Evolutionary conservation across 2,888 invertebrate genomes (phyloP).

Genomic region (Nomada flava): DNA sequence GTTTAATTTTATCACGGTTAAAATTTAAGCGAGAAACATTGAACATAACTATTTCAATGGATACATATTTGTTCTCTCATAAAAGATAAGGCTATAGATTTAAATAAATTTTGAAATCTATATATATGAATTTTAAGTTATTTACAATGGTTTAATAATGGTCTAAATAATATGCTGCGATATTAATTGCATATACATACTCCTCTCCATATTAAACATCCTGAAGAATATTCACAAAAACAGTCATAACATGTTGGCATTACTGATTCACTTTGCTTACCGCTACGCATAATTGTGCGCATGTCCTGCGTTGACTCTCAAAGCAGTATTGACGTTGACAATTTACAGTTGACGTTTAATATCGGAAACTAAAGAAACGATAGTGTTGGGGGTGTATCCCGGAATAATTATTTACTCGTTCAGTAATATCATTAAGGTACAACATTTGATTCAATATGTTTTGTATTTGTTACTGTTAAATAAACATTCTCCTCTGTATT

Average conservation of each 20-base stretch:
- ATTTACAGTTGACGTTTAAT: constrained; percentile 64
- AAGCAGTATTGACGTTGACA: constrained; percentile 73
- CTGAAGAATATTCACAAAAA: not conserved
- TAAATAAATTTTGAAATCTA: too few relatives aligned
- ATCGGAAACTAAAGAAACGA: constrained; percentile 31
- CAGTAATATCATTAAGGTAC: constrained; percentile 39
- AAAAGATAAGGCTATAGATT: too few relatives aligned
- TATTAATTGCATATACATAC: too few relatives aligned
- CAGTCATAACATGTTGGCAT: constrained; percentile 35
- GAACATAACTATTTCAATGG: not conserved
- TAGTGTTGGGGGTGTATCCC: constrained; percentile 50
- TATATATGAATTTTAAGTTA: too few relatives aligned
- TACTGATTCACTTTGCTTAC: constrained; percentile 39
- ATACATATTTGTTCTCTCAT: too few relatives aligned
- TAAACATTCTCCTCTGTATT: not conserved
- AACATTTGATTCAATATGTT: not conserved
- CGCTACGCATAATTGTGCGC: constrained; percentile 47
- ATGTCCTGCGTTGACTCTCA: constrained; percentile 53
- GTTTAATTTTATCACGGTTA: too few relatives aligned
- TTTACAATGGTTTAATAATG: too few relatives aligned
- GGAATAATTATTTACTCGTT: constrained; percentile 32
- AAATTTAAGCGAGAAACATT: not conserved
- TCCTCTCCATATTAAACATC: too few relatives aligned
- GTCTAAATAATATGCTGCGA: too few relatives aligned
- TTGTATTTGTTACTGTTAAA: constrained; percentile 8